Conservation (phyloP, 2,797 vertebrate genomes). For the Sternarchorhynchus goeldii region DNA sequence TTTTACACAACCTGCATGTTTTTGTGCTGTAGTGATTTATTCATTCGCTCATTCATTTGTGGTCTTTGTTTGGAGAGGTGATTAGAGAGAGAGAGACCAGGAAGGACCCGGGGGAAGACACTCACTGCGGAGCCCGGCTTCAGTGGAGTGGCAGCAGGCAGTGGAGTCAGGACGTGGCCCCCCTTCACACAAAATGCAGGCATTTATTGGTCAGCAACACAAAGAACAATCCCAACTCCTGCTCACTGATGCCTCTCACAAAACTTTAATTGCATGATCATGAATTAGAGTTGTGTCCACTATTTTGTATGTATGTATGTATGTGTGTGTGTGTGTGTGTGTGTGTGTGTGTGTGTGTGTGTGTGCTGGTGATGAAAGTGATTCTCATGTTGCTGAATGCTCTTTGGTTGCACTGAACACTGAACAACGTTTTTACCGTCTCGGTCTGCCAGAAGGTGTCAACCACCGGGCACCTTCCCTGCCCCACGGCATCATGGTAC, state of each 20-base stretch:
- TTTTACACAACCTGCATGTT: no score
- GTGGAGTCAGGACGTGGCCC: constrained; percentile 81
- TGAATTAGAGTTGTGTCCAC: no score
- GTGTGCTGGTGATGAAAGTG: neutral
- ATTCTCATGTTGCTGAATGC: neutral
- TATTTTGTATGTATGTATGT: no score
- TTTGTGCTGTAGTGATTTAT: no score
- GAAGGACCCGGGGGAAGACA: neutral
- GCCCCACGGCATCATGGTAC: constrained; percentile 76
- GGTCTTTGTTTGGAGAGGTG: neutral
- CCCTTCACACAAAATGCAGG: constrained; percentile 65
- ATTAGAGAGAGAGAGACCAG: neutral
- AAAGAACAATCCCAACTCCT: neutral
- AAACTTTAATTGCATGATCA: neutral
- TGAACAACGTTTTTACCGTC: constrained; percentile 66
- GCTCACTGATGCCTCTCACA: neutral
- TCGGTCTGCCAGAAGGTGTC: constrained; percentile 86
- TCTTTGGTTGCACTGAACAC: no score
- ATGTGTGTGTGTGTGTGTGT: neutral
- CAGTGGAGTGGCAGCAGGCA: constrained; percentile 79
- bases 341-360: neutral
- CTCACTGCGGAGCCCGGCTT: constrained; percentile 84
- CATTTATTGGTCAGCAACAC: neutral
- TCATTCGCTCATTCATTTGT: no score
- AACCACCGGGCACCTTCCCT: constrained; percentile 73